A percentile compares a stretch with the other conserved stretches of the same genome.
Evolutionary conservation across 2,113 vertebrate genomes (phyloP).

Genomic region (Felis chaus): DNA sequence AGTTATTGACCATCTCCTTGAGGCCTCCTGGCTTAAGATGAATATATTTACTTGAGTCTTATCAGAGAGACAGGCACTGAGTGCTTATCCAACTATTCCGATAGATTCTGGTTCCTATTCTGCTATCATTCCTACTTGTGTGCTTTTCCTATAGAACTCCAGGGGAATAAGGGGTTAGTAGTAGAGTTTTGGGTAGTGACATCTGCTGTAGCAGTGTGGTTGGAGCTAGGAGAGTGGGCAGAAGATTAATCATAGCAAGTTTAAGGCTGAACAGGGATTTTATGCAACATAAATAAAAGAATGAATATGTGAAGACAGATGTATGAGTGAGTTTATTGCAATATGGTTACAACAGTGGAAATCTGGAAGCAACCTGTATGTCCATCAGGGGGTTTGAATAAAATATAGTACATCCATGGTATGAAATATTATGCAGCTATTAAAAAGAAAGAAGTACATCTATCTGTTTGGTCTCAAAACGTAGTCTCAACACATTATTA

Average conservation of each 20-base stretch:
- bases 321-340: constrained; percentile 52
- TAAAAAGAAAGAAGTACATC: constrained; percentile 41
- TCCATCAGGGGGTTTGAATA: constrained; percentile 26
- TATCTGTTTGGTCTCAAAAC: not conserved
- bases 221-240: not conserved
- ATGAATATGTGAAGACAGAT: constrained; percentile 54
- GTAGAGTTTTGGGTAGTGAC: not conserved
- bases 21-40: not conserved
- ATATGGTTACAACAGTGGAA: constrained; percentile 40
- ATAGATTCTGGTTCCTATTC: not conserved
- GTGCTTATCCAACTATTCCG: not conserved
- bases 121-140: not conserved
- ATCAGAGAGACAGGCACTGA: not conserved
- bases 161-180: not conserved
- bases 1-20: not conserved
- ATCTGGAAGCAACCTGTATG: constrained; percentile 58
- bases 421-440: constrained; percentile 65
- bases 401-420: constrained; percentile 60
- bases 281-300: constrained; percentile 57
- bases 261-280: constrained; percentile 63
- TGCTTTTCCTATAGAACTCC: constrained; percentile 6
- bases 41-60: constrained; percentile 6
- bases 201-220: not conserved
- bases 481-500: not conserved
- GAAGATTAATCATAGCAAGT: constrained; percentile 47